Evolutionary conservation across 2,113 vertebrate genomes (phyloP).

Genomic region (Aix galericulata): DNA sequence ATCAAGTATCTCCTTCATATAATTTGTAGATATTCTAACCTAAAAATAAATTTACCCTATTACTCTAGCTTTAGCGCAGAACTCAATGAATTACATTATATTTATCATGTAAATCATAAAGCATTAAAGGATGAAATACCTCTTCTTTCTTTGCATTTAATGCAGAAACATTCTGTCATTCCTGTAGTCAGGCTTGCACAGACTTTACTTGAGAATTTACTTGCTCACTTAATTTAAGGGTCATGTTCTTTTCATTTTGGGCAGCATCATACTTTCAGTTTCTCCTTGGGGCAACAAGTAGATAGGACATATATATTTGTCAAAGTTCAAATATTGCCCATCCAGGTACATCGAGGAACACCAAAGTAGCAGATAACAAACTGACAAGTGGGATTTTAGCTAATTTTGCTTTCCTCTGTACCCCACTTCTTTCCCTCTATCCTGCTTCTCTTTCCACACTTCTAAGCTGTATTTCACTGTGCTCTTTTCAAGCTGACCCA

Average conservation of each 20-base stretch:
- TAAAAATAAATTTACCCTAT: background rate
- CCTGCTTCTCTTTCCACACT: accelerated
- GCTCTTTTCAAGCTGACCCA: background rate
- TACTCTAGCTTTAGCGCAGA: background rate
- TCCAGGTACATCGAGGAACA: accelerated
- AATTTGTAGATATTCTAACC: background rate
- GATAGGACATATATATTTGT: background rate
- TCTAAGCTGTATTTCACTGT: background rate
- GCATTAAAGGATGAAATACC: background rate
- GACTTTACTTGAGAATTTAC: background rate
- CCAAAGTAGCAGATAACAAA: background rate
- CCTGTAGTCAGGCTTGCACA: background rate
- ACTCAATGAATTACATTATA: background rate
- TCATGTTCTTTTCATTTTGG: background rate
- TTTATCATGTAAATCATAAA: background rate
- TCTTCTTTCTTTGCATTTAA: background rate
- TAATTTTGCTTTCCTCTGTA: background rate
- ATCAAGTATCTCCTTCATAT: background rate
- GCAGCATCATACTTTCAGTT: background rate
- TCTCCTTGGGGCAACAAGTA: background rate
- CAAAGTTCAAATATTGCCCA: background rate
- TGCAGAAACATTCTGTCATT: background rate
- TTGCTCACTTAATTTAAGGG: background rate
- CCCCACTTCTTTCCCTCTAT: background rate
- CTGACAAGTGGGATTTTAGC: background rate